A percentile compares a stretch with the other conserved stretches of the same genome.
These are phyloP conservation scores for Gracilinanus agilis DNA, from an alignment of 2,113 vertebrate species.

Conservation along the genomic window DNA sequence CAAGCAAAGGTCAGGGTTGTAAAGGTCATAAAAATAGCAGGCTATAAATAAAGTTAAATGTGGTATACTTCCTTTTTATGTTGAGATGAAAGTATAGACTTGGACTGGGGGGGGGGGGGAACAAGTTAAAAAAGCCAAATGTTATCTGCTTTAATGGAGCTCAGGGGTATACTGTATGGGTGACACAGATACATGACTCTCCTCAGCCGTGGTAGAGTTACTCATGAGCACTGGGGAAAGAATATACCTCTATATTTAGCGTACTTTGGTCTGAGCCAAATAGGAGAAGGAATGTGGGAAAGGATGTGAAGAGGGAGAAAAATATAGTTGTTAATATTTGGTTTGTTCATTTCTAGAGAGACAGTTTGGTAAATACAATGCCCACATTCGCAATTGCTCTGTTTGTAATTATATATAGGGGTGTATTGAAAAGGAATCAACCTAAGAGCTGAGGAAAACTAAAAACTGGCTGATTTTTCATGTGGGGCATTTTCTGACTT, in stretches of 20 bases:
- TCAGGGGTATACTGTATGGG: rapidly evolving
- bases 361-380: background rate
- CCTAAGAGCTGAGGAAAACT: constrained; percentile 5
- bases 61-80: background rate
- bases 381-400: background rate
- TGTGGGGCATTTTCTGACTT: background rate
- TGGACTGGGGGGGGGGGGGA: background rate
- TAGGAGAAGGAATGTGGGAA: background rate
- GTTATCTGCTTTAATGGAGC: background rate
- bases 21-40: constrained; percentile 15
- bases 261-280: constrained; percentile 14
- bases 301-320: background rate
- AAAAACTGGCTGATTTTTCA: constrained; percentile 45
- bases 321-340: background rate
- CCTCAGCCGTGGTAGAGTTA: background rate
- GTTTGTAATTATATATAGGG: background rate
- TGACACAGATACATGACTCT: background rate
- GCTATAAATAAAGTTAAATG: background rate
- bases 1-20: background rate
- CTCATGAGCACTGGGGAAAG: background rate
- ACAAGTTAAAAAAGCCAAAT: background rate
- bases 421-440: background rate
- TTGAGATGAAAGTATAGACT: background rate
- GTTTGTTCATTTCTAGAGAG: background rate
- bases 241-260: constrained; percentile 11